Base-by-base conservation (phyloP, 1,140 invertebrate genomes). In the Drosophila ironensis region DNA sequence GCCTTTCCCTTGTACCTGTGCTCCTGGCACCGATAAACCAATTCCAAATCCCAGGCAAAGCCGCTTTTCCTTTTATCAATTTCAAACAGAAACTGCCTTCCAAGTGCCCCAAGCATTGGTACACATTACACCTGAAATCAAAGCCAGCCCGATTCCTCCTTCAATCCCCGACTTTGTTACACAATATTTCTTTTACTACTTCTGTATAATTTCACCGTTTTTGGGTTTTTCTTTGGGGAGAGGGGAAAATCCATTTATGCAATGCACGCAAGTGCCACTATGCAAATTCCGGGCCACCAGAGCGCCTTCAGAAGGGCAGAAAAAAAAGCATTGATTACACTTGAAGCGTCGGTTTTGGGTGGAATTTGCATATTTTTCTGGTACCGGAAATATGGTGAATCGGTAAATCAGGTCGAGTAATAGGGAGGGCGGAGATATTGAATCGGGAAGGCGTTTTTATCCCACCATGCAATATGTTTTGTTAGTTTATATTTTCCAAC, bases 221-320 rank as follows among this genome's bases (percentile, higher is more conserved):
- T 48, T 1, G 17, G 59, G 6, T 48, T 38, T 61, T 24, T 12
- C 11, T 4, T 33, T 4, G 30, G 3, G 12, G 17, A 47, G 41
- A 61, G 22, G 27, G 8, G 8, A 48, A 63, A 63, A 63, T 40
- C 44, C 45, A 66, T 54, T 67, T 67, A 54, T 67, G 40, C 63
- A 53, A 67, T 54, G 63, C 63, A 67, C 47, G 48, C 63, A 67
- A 68, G 45, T 68, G 59, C 61, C 41, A 37, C 56, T 68, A 68
- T 68, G 63, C 63, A 68, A 68, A 68, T 68, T 44, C 24, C 8
- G 25, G 17, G 63, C 61, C 59, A 46, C 17, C 14, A 25, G 37
- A 35, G 56, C 56, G 59, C 42, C 12, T 8, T 12, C 8, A 6
- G 14, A 3, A 30, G 11, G 5, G 2, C 12, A n/a, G n/a, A 16